phyloP scores from a whole-genome alignment of 2,113 vertebrate species.

The Phyllostomus hastatus region DNA sequence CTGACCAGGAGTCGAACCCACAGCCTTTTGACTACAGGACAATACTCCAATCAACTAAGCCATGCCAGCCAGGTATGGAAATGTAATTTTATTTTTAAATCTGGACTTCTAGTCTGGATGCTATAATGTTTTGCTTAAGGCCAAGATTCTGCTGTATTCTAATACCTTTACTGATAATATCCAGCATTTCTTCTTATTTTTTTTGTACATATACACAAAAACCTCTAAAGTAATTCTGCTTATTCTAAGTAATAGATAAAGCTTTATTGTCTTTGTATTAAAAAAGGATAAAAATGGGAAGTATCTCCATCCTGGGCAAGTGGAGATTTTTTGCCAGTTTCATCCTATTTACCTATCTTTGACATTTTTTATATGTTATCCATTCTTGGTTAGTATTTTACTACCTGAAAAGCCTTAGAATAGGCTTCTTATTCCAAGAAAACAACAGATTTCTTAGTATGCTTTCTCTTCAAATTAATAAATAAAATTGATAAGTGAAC shows the following conservation, averaged over 20 bases:
- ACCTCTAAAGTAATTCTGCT: background rate
- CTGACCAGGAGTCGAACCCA: too few species aligned
- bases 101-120: background rate
- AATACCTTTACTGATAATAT: background rate
- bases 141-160: background rate
- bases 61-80: too few species aligned
- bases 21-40: too few species aligned
- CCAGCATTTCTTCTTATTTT: background rate
- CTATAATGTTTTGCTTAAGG: background rate
- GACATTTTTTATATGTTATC: background rate
- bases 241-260: background rate
- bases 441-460: background rate
- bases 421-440: background rate
- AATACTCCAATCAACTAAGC: too few species aligned
- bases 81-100: background rate
- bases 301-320: background rate
- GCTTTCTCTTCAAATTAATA: background rate
- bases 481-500: background rate
- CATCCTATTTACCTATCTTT: background rate
- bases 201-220: background rate
- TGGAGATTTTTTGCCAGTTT: background rate
- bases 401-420: background rate
- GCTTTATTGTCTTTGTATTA: background rate
- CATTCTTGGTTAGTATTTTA: conserved; percentile 13
- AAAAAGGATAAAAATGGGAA: background rate